phyloP scores from a whole-genome alignment of 2,113 vertebrate species.

The Antechinus stuartii region DNA sequence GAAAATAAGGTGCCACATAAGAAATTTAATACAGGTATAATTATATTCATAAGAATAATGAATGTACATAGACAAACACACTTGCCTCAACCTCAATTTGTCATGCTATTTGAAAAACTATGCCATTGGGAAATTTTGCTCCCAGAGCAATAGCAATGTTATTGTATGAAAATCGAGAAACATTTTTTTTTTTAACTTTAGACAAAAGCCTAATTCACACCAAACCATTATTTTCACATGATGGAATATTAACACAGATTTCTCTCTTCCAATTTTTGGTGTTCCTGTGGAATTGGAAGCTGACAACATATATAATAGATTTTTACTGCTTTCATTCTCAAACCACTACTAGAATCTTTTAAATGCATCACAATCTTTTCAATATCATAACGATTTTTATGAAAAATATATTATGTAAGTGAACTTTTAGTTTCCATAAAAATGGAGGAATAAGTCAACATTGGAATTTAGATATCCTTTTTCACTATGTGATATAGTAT shows the following conservation, averaged over 20 bases:
- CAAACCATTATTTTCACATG: constrained; percentile 69
- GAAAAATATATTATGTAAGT: not conserved
- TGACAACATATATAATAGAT: constrained; percentile 5
- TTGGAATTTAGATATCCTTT: constrained; percentile 36
- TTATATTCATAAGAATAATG: constrained; percentile 43
- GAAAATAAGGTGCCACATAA: constrained; percentile 34
- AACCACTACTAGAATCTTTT: constrained; percentile 15
- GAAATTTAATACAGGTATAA: constrained; percentile 33
- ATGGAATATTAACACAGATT: constrained; percentile 67
- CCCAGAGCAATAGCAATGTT: constrained; percentile 59
- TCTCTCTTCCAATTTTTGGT: constrained; percentile 51
- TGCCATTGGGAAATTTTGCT: constrained; percentile 64
- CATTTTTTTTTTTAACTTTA: constrained; percentile 68
- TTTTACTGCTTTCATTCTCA: constrained; percentile 36
- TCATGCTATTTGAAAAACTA: constrained; percentile 40
- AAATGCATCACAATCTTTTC: not conserved
- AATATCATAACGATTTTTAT: constrained; percentile 20
- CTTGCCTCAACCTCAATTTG: not conserved
- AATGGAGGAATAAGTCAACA: not conserved
- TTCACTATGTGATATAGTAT: not conserved
- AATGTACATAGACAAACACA: constrained; percentile 2
- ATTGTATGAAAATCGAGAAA: constrained; percentile 58
- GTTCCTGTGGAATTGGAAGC: constrained; percentile 61
- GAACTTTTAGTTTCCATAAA: constrained; percentile 36
- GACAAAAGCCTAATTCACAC: constrained; percentile 64